phyloP scores from a whole-genome alignment of 2,113 vertebrate genomes.

The Bettongia penicillata region DNA sequence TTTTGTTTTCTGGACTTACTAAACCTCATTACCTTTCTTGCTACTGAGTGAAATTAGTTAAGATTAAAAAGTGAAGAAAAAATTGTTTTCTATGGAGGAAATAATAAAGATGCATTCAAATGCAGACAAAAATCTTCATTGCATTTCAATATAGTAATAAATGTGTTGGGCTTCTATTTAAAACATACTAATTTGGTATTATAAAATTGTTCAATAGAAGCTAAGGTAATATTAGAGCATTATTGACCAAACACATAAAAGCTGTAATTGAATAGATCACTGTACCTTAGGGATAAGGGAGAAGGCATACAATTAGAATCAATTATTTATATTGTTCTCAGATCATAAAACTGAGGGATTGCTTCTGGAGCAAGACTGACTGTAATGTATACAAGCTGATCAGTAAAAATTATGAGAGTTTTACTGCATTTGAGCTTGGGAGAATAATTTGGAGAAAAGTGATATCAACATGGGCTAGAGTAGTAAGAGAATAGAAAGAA shows the following conservation, averaged over 20 bases:
- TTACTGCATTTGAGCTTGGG: slow-evolving; percentile 27
- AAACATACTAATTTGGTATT: neutral
- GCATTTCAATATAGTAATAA: neutral
- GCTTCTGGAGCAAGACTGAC: slow-evolving; percentile 17
- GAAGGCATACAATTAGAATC: neutral
- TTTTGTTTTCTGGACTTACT: neutral
- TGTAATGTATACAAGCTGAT: neutral
- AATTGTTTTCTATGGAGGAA: neutral
- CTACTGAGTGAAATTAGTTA: neutral
- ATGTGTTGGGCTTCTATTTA: neutral
- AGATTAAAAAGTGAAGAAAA: neutral
- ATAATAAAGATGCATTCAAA: neutral
- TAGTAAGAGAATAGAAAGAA: neutral
- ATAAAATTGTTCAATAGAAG: neutral
- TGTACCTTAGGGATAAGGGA: neutral
- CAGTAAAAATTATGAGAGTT: slow-evolving; percentile 18
- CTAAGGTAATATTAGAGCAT: neutral
- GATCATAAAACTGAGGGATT: slow-evolving; percentile 40
- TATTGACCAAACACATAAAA: slow-evolving; percentile 29
- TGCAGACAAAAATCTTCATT: neutral
- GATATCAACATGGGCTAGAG: neutral
- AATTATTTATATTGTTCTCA: slow-evolving; percentile 18
- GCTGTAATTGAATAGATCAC: slow-evolving; percentile 18
- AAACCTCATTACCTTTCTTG: neutral
- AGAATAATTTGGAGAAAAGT: slow-evolving; percentile 12